These are phyloP conservation scores for Myiagra hebetior DNA, from an alignment of 2,113 vertebrate genomes.

Conservation along the genomic window DNA sequence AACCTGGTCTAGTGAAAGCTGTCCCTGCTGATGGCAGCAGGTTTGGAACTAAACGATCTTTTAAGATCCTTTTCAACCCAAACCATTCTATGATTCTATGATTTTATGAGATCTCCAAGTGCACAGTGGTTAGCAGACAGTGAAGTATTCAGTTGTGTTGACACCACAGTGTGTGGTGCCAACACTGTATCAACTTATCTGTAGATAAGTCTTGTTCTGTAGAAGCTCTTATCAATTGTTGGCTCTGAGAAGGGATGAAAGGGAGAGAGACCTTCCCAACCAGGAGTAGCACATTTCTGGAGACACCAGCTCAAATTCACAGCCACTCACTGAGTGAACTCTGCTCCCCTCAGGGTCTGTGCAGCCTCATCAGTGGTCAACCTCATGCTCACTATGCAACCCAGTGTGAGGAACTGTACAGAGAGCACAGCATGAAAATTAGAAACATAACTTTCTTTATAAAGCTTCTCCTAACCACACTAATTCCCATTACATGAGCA, in stretches of 20 bases:
- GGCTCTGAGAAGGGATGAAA: background rate
- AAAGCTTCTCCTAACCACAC: background rate
- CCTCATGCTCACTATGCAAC: background rate
- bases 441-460: background rate
- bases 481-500: background rate
- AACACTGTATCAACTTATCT: background rate
- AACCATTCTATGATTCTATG: background rate
- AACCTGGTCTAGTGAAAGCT: background rate
- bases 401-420: background rate
- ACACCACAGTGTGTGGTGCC: background rate
- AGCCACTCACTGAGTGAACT: fast-evolving
- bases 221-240: background rate
- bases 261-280: background rate
- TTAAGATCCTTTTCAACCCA: background rate
- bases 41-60: background rate
- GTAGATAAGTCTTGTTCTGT: background rate
- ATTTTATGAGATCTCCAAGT: background rate
- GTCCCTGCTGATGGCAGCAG: too few species aligned
- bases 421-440: background rate
- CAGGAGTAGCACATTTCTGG: background rate
- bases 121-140: background rate
- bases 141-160: background rate
- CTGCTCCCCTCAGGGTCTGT: background rate
- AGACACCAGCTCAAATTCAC: background rate
- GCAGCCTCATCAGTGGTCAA: background rate